Percentiles rank a stretch among this genome's conserved stretches.
Evolutionary conservation across 2,113 vertebrate species (phyloP).

Genomic region (Alligator mississippiensis): DNA sequence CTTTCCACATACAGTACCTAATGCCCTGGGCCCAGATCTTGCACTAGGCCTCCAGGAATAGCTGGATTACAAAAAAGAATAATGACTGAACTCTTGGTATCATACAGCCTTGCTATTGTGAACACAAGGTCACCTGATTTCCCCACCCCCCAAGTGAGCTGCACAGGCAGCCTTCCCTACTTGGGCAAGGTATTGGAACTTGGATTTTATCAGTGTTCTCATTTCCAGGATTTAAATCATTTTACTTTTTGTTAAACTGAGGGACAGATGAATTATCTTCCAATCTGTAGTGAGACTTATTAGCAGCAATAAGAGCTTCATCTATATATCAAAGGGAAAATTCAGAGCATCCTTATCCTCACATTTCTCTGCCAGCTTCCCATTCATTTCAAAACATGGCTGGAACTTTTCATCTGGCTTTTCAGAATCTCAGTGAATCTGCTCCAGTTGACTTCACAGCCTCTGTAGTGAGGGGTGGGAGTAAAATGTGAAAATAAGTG

Average conservation of each 20-base stretch:
- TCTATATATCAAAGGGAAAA: not conserved
- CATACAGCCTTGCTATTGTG: not conserved
- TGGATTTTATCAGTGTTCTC: not conserved
- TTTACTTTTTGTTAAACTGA: not conserved
- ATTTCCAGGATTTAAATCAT: not conserved
- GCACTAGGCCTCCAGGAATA: not conserved
- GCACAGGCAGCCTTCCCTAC: not conserved
- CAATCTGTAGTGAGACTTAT: not conserved
- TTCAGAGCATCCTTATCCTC: not conserved
- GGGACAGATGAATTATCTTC: not conserved
- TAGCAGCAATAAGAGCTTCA: not conserved
- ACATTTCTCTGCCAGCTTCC: not conserved
- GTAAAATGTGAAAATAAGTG: not conserved
- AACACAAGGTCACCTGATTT: not conserved
- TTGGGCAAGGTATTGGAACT: not conserved
- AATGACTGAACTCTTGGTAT: not conserved
- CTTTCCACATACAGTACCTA: not conserved
- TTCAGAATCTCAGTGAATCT: not conserved
- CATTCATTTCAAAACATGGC: not conserved
- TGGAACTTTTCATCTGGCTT: not conserved
- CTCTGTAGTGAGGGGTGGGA: rapidly evolving
- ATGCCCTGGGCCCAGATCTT: not conserved
- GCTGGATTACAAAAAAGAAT: not conserved
- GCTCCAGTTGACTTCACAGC: rapidly evolving
- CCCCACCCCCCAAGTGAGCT: not conserved